Evolutionary conservation across 2,113 vertebrate genomes (phyloP), one percentile per base, ranked within the genome.

Genomic region (Manacus vitellinus): DNA sequence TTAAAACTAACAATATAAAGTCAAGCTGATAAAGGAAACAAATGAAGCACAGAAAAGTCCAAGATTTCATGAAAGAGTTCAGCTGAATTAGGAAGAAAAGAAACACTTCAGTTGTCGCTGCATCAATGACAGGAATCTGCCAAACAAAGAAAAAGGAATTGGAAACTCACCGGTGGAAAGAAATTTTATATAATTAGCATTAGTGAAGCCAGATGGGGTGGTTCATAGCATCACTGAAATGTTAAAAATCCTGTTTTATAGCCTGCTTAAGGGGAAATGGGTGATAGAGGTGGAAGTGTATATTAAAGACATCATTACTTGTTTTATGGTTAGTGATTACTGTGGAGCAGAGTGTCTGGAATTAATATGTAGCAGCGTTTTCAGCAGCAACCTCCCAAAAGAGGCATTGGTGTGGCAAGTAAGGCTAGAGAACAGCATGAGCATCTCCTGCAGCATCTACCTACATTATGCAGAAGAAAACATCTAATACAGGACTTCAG

Each of bases 201-300:
- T n/a, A 80, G 22, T 18, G 7, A 88, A 77, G 20, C 63, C 92
- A 95, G 46, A 84, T 92, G 43, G 46, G 51, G 58, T n/a, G 28
- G 43, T 66, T 77, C 85, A 37, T 37, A 84, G 33, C 65, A 76
- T n/a, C 68, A 89, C 25, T 37, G 12, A 91, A 94, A 92, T 51
- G 51, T 59, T 86, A 71, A 94, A 96, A 95, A 74, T 77, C 46
- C 55, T 62, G 5, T 10, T 83, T 73, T 66, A 89, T 73, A 80
- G 44, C 31, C 63, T 94, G 67, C 93, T 92, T 91, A 56, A 70
- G 72, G 93, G 83, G 46, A 94, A 86, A 91, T 54, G n/a, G 54
- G 72, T 37, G n/a, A 91, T 70, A 73, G 63, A 94, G 63, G 55
- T 95, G 31, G 49, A 91, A 92, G 37, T 44, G 41, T 70, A 23